Conservation (phyloP, 2,888 invertebrate genomes). For the Philopedon plagiatum region DNA sequence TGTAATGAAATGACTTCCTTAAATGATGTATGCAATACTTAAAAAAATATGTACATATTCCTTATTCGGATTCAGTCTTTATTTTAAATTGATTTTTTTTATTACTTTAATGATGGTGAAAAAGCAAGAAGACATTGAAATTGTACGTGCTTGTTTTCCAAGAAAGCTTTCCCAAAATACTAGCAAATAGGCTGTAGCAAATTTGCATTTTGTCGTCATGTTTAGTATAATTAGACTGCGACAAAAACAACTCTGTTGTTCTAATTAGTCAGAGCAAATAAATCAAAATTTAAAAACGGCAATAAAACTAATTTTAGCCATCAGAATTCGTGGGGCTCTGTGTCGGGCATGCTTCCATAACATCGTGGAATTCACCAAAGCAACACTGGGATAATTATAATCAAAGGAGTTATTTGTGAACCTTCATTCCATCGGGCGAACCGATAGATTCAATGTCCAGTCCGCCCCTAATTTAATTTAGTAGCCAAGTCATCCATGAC, state of each 20-base stretch:
- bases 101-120: background rate
- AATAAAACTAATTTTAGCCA: slow-evolving; percentile 39
- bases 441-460: slow-evolving; percentile 30
- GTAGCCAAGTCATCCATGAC: slow-evolving; percentile 38
- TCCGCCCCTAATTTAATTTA: slow-evolving; percentile 44
- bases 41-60: too few species aligned
- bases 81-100: too few species aligned
- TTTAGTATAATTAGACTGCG: slow-evolving; percentile 22
- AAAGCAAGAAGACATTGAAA: slow-evolving; percentile 1
- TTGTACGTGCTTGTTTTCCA: slow-evolving; percentile 15
- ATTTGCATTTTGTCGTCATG: slow-evolving; percentile 22
- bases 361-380: slow-evolving; percentile 34
- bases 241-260: slow-evolving; percentile 37
- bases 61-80: too few species aligned
- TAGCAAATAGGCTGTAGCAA: slow-evolving; percentile 18
- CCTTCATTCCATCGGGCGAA: slow-evolving; percentile 36
- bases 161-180: slow-evolving; percentile 24
- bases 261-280: slow-evolving; percentile 41
- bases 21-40: too few species aligned
- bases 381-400: slow-evolving; percentile 36
- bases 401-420: slow-evolving; percentile 49
- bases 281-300: slow-evolving; percentile 39
- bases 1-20: too few species aligned
- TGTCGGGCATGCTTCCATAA: slow-evolving; percentile 16
- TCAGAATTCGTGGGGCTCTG: slow-evolving; percentile 14